phyloP scores from a whole-genome alignment of 2,888 invertebrate species.

The Sturmia bella region DNA sequence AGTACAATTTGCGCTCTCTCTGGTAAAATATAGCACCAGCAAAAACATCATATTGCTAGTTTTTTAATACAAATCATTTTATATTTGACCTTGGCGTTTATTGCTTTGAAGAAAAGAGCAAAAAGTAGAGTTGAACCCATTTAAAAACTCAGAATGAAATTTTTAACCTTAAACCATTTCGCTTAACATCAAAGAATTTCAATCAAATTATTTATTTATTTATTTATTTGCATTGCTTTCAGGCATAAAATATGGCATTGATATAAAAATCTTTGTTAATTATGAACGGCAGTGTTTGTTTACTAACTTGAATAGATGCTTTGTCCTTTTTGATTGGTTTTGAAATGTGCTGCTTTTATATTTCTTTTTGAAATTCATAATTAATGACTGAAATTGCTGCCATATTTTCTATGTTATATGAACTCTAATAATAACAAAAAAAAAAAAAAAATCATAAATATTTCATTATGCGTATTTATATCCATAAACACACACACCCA shows the following conservation, averaged over 20 bases:
- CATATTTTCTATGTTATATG: neutral
- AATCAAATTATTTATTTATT: conserved; percentile 32
- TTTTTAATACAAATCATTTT: too few relatives aligned
- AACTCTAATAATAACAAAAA: neutral
- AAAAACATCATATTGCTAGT: too few relatives aligned
- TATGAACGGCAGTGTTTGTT: conserved; percentile 15
- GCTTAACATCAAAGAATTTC: conserved; percentile 1
- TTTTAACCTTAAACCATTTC: too few relatives aligned
- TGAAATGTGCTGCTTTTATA: conserved; percentile 8
- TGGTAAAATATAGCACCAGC: too few relatives aligned
- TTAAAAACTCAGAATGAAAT: too few relatives aligned
- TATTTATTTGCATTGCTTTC: conserved; percentile 29
- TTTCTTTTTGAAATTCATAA: conserved; percentile 3
- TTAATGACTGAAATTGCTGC: conserved; percentile 28
- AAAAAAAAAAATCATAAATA: too few relatives aligned
- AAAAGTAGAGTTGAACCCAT: too few relatives aligned
- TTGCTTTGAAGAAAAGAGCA: too few relatives aligned
- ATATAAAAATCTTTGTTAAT: conserved; percentile 15
- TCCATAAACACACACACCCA: too few relatives aligned
- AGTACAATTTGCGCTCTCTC: too few relatives aligned
- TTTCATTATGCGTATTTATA: too few relatives aligned
- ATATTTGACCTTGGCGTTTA: too few relatives aligned
- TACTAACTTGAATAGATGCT: conserved; percentile 4
- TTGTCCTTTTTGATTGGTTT: conserved; percentile 7
- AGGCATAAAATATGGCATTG: conserved; percentile 18